A percentile compares a stretch with the other conserved stretches of the same genome.
Conservation (phyloP, 2,113 vertebrate species). For the Siphamia tubifer region DNA sequence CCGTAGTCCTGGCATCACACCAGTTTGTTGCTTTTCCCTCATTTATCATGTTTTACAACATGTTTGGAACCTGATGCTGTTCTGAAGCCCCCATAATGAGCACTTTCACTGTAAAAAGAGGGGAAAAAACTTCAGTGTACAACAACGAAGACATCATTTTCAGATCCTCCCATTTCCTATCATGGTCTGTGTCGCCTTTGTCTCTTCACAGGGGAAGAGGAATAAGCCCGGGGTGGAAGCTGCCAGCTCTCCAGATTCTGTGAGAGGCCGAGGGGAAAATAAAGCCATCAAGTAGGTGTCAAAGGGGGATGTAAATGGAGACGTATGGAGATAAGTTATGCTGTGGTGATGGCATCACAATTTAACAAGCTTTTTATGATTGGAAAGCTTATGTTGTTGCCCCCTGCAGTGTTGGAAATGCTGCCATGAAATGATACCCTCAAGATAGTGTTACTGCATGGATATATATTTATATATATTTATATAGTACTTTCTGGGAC, state of each 20-base stretch:
- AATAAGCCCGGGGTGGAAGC: constrained; percentile 95
- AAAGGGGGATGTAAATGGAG: constrained; percentile 28
- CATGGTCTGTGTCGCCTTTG: constrained; percentile 17
- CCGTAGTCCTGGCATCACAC: constrained; percentile 38
- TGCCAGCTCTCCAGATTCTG: constrained; percentile 92
- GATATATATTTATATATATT: background rate
- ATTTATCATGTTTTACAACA: constrained; percentile 59
- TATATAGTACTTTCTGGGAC: background rate
- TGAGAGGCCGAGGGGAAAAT: constrained; percentile 93
- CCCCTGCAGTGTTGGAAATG: background rate
- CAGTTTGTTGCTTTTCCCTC: constrained; percentile 37
- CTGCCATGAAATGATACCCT: constrained; percentile 19
- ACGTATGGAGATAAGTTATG: constrained; percentile 52
- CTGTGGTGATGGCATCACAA: constrained; percentile 36
- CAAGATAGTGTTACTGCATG: background rate
- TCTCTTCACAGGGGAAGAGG: constrained; percentile 87
- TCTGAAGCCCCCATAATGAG: constrained; percentile 47
- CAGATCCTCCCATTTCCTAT: background rate
- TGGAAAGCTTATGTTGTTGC: constrained; percentile 22
- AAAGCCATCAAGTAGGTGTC: constrained; percentile 98
- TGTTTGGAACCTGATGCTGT: constrained; percentile 41
- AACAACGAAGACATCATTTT: constrained; percentile 17
- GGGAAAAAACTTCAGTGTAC: constrained; percentile 17
- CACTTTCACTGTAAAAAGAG: constrained; percentile 46
- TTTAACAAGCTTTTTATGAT: constrained; percentile 41